phyloP scores from a whole-genome alignment of 2,797 vertebrate species.

The Diceros bicornis region DNA sequence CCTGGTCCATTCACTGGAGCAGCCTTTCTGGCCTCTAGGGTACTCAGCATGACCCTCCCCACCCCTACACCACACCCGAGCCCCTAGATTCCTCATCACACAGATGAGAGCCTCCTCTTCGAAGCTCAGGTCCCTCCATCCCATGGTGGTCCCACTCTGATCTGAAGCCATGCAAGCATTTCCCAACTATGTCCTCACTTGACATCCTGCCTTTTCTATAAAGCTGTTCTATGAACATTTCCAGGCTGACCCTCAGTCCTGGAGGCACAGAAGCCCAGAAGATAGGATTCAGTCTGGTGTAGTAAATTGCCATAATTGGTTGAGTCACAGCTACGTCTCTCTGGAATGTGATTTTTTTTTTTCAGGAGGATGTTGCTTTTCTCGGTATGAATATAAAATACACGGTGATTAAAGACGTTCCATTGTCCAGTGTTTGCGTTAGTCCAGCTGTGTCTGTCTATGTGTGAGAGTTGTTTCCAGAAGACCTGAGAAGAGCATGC shows the following conservation, averaged over 20 bases:
- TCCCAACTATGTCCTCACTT: rapidly evolving
- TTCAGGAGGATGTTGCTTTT: not conserved
- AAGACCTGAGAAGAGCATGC: rapidly evolving
- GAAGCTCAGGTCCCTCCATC: too few relatives aligned
- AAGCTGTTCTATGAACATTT: too few relatives aligned
- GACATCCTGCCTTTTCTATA: rapidly evolving
- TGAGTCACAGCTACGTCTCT: too few relatives aligned
- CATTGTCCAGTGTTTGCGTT: not conserved
- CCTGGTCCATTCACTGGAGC: rapidly evolving
- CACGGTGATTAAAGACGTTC: rapidly evolving
- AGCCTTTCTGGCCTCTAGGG: too few relatives aligned
- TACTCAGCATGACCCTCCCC: rapidly evolving
- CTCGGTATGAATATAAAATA: not conserved
- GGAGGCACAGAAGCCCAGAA: not conserved
- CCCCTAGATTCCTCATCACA: rapidly evolving
- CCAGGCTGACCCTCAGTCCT: rapidly evolving
- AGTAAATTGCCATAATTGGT: not conserved
- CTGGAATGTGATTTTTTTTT: not conserved
- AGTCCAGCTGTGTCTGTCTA: rapidly evolving
- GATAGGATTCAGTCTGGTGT: rapidly evolving
- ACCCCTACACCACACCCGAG: rapidly evolving
- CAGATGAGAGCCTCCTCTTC: rapidly evolving
- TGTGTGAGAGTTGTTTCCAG: rapidly evolving
- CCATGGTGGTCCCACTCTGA: rapidly evolving
- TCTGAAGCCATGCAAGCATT: rapidly evolving